These are phyloP conservation scores for Anguilla pacifica DNA, from an alignment of 2,797 vertebrate genomes.

Conservation along the genomic window DNA sequence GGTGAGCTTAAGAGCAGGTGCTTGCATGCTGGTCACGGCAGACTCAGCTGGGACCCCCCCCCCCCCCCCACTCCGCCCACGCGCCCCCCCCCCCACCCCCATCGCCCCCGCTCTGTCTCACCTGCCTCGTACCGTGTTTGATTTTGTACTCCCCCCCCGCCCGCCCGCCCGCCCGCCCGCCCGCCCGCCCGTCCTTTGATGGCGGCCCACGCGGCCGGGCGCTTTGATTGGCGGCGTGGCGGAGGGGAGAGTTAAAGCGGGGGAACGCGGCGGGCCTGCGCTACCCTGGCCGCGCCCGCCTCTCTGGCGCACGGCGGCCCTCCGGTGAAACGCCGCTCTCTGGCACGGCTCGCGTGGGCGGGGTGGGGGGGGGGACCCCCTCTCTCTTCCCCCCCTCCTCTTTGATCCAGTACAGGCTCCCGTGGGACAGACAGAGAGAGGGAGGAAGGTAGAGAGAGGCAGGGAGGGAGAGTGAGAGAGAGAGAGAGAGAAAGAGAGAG, in stretches of 20 bases:
- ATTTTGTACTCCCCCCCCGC: background rate
- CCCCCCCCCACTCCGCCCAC: too few species aligned
- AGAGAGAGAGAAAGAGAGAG: background rate
- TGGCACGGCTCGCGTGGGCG: background rate
- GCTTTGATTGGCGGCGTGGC: background rate
- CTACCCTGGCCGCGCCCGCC: background rate
- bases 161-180: background rate
- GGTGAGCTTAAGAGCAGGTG: background rate
- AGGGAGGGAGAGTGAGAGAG: background rate
- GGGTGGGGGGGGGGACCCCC: background rate
- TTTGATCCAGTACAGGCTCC: background rate
- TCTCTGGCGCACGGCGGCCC: background rate
- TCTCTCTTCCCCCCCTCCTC: background rate
- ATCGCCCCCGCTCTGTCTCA: background rate
- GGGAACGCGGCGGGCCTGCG: background rate
- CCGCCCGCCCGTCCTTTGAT: background rate
- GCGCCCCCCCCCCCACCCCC: background rate
- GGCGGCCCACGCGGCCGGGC: too few species aligned
- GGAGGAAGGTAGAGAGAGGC: background rate
- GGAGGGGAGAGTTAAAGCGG: background rate
- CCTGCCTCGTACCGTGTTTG: background rate
- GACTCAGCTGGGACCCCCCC: background rate
- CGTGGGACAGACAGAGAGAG: background rate
- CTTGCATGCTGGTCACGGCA: background rate
- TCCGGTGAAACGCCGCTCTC: background rate